Evolutionary conservation across 2,888 invertebrate species (phyloP), one percentile per base, ranked within the genome.

Genomic region (Theristus sp.): DNA sequence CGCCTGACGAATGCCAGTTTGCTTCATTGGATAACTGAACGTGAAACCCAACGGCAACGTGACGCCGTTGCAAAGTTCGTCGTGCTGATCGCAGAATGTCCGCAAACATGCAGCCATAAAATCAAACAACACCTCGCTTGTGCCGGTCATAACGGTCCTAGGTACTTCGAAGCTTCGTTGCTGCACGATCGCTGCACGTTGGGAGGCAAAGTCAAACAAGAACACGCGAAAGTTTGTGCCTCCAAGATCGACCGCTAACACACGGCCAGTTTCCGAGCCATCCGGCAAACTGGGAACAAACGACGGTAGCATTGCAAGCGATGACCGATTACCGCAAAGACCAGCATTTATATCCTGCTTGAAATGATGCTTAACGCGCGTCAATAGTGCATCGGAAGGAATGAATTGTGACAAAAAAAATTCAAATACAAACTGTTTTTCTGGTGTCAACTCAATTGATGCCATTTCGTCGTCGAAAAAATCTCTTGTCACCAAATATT

Each of bases 31-130:
- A 74, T 93, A 94, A 72, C 91, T 91, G 78, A 94, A 94, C 24
- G 93, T 94, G 77, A 94, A 94, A 20, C 93, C 93, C 64, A 94
- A 80, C 0, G 91, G 89, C 65, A 93, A 77, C n/a, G n/a, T n/a
- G n/a, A n/a, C n/a, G 38, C 17, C 17, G 38, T 38, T 17, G 17
- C 6, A 13, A 38, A 13, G 38, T 13, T 6, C 38, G 17, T 38
- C 38, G 38, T 38, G 17, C 17, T 38, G 38, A 13, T 38, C 38
- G 38, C 38, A 38, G 38, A 38, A 38, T 13, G 6, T 17, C 10
- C 17, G 17, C 38, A 38, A 17, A 6, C n/a, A n/a, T 17, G 13
- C 3, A 20, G 20, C 20, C 49, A 49, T 3, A 49, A 20, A 49
- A 49, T 49, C 24, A 3, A 49, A 49, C 49, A 49, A 49, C 6